Evolutionary conservation across 2,797 vertebrate genomes (phyloP).

Genomic region (Xiphophorus birchmanni): DNA sequence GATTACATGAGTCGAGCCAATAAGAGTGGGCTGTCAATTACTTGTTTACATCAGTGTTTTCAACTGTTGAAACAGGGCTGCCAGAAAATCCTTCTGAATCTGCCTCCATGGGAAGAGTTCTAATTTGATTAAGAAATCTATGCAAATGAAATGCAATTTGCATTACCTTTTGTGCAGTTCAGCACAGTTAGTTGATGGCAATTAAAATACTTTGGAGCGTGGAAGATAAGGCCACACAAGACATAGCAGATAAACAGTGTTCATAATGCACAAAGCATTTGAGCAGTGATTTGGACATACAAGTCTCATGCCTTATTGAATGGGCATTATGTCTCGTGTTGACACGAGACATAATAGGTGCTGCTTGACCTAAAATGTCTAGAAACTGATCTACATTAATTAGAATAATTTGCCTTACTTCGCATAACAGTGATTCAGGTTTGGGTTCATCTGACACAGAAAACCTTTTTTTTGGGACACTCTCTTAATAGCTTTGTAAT

Average conservation of each 20-base stretch:
- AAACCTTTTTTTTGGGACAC: slow-evolving; percentile 39
- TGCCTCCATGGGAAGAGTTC: slow-evolving; percentile 47
- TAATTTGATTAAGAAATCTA: slow-evolving; percentile 67
- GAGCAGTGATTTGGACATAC: slow-evolving; percentile 20
- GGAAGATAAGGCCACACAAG: slow-evolving; percentile 22
- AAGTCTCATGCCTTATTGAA: neutral
- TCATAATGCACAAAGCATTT: slow-evolving; percentile 20
- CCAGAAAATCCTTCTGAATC: slow-evolving; percentile 39
- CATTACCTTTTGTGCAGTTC: slow-evolving; percentile 53
- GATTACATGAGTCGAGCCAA: slow-evolving; percentile 13
- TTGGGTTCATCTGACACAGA: slow-evolving; percentile 29
- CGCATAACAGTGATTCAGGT: neutral
- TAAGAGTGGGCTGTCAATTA: slow-evolving; percentile 25
- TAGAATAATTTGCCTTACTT: slow-evolving; percentile 6
- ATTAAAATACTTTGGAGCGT: slow-evolving; percentile 46
- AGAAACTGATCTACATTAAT: slow-evolving; percentile 22
- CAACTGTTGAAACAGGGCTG: slow-evolving; percentile 27
- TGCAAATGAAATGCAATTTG: slow-evolving; percentile 61
- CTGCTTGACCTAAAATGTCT: neutral
- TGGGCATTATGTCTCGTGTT: neutral
- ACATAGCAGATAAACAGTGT: slow-evolving; percentile 16
- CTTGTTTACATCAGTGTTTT: slow-evolving; percentile 48
- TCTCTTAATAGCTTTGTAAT: slow-evolving; percentile 61
- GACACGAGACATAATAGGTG: slow-evolving; percentile 1
- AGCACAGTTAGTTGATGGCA: slow-evolving; percentile 43